Evolutionary conservation across 2,113 vertebrate genomes (phyloP), one percentile per base, ranked within the genome.

Genomic region (Nerophis lumbriciformis): DNA sequence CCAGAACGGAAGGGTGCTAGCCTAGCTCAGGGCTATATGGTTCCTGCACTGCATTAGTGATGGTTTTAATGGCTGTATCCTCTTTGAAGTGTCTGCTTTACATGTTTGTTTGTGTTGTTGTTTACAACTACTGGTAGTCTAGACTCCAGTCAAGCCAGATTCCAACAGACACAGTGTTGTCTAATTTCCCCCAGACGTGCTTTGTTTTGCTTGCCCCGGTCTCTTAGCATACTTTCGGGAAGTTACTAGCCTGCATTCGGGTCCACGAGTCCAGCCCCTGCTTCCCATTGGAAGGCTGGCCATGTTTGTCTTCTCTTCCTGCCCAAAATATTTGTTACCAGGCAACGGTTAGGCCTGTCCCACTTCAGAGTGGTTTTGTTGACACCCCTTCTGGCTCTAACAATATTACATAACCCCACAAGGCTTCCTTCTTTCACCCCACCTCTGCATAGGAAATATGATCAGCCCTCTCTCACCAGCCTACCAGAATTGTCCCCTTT

Each of bases 291-390:
- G 83, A 85, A 85, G 88, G 87, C 80, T 85, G 83, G 79, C 68
- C 82, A 1, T 88, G 86, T 85, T 89, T 89, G 84, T 87, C 75
- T 82, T 59, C 69, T 89, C 82, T 83, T 73, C 83, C 83, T 86
- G 87, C 83, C 85, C 88, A 89, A 91, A 91, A 92, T 90, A 90
- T 85, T 83, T 82, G 90, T 90, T 89, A 78, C 90, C 74, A 89
- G 75, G 90, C 90, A 90, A 92, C 90, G 66, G 67, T 44, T 49
- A 77, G 81, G 83, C 82, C 88, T 75, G 68, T 85, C 88, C 87
- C 78, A 84, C 73, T 84, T 75, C 65, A 75, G 75, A 73, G 53
- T 58, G 48, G 74, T 76, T 48, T 76, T 89, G 86, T 88, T 87
- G 79, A 91, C 88, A 85, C 85, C 79, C 82, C 69, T 85, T 78